Base-by-base conservation (phyloP, 2,797 vertebrate genomes). In the Poecilia gillii region DNA sequence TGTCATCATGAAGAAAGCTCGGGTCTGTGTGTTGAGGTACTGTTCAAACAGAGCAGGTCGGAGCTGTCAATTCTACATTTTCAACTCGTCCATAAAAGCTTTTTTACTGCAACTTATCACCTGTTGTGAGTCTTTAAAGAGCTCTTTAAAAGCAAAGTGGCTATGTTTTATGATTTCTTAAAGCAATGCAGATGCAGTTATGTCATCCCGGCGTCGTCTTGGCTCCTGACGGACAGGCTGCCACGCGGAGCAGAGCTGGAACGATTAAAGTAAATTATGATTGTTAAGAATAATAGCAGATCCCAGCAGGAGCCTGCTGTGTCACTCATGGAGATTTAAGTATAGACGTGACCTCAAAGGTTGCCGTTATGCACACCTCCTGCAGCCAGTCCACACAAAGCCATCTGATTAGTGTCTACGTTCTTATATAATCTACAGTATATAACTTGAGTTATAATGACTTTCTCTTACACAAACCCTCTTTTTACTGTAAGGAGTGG, bases 281-380 rank as follows among this genome's bases (percentile, higher is more conserved):
- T 87, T 83, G 86, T 90, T 84, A 88, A 84, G 83, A 86, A 82
- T 91, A 91, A 93, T 89, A 83, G 81, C 88, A 72, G 86, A 82
- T 77, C 81, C 75, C 85, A 81, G 81, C 88, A 79, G 82, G 57
- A 76, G 79, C 86, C 89, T 66, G 89, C 85, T 86, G 89, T 82
- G 89, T 88, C 84, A 85, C 84, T 92, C 77, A 81, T 70, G 47
- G 77, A 78, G 72, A 70, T 82, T 81, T 80, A 89, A 91, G 81
- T 84, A 79, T 11, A 85, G 79, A 84, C 77, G 59, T 59, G 77
- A 73, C 73, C 77, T 76, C 16, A 57, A 81, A 85, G 83, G 73
- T 80, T 73, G 81, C 47, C 33, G 3, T 71, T 72, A 51, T 73
- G 46, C 62, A 75, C 62, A 59, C 55, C 83, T 88, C 87, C 77